phyloP scores from a whole-genome alignment of 2,888 invertebrate species.

The Xestia sexstrigata region DNA sequence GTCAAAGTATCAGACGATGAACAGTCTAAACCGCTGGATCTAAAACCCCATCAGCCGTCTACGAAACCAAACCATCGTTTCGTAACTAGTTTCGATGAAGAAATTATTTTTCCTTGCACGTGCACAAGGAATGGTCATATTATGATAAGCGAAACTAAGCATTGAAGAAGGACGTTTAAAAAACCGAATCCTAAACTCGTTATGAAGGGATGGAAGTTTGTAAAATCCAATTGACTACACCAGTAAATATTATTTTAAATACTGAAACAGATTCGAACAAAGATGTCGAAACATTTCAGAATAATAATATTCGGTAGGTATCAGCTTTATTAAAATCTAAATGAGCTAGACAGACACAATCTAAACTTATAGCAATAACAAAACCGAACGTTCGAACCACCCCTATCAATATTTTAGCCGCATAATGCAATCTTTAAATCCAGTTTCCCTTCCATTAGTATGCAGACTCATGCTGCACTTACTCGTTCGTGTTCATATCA shows the following conservation, averaged over 20 bases:
- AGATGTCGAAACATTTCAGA: neutral
- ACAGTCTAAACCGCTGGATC: neutral
- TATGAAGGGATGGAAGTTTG: neutral
- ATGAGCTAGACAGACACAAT: neutral
- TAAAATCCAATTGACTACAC: neutral
- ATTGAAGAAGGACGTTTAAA: too few relatives aligned
- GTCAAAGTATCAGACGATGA: neutral
- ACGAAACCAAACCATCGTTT: too few relatives aligned
- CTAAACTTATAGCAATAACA: slow-evolving; percentile 1
- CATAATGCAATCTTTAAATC: slow-evolving; percentile 51
- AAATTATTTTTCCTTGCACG: too few relatives aligned
- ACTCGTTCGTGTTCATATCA: slow-evolving; percentile 52
- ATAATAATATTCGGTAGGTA: neutral
- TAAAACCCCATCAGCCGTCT: too few relatives aligned
- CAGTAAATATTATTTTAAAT: neutral
- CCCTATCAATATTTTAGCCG: slow-evolving; percentile 39
- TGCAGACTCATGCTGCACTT: slow-evolving; percentile 60
- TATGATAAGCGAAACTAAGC: too few relatives aligned
- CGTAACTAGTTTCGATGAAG: too few relatives aligned
- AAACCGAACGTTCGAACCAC: slow-evolving; percentile 24
- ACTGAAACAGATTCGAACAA: neutral
- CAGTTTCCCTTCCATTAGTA: slow-evolving; percentile 50
- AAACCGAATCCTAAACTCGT: too few relatives aligned
- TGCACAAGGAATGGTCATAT: too few relatives aligned
- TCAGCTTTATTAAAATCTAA: neutral